phyloP scores from a whole-genome alignment of 2,797 vertebrate species.

The Carapus acus region DNA sequence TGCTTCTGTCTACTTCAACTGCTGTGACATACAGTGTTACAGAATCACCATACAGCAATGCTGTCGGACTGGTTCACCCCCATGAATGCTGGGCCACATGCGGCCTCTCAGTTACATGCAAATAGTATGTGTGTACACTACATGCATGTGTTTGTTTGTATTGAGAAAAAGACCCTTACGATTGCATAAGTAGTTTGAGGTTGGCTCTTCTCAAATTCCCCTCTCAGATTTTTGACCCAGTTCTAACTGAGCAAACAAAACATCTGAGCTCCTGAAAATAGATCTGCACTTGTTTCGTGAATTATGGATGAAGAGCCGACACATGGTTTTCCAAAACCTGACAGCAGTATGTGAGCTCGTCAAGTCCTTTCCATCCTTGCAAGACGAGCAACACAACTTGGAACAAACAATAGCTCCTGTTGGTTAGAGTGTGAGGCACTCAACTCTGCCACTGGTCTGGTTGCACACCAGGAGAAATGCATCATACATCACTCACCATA shows the following conservation, averaged over 20 bases:
- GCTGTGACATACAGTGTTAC: too few species aligned
- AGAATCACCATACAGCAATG: too few species aligned
- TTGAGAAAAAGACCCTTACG: not conserved
- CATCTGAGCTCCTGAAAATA: constrained; percentile 53
- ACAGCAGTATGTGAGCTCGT: constrained; percentile 39
- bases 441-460: constrained; percentile 7
- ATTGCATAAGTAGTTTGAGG: not conserved
- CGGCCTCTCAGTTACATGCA: too few species aligned
- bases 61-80: too few species aligned
- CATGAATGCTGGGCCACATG: too few species aligned
- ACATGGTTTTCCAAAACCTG: constrained; percentile 41
- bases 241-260: constrained; percentile 44
- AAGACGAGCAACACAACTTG: constrained; percentile 30
- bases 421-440: constrained; percentile 3
- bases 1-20: too few species aligned
- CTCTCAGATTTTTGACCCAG: constrained; percentile 48
- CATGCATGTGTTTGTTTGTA: too few species aligned
- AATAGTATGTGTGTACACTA: too few species aligned
- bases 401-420: not conserved
- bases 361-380: constrained; percentile 26
- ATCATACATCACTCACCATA: constrained; percentile 23
- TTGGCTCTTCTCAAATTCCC: not conserved
- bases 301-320: constrained; percentile 54
- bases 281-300: constrained; percentile 54
- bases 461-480: constrained; percentile 14